Conservation (phyloP, 2,797 vertebrate species). For the Psittacula derbiana region DNA sequence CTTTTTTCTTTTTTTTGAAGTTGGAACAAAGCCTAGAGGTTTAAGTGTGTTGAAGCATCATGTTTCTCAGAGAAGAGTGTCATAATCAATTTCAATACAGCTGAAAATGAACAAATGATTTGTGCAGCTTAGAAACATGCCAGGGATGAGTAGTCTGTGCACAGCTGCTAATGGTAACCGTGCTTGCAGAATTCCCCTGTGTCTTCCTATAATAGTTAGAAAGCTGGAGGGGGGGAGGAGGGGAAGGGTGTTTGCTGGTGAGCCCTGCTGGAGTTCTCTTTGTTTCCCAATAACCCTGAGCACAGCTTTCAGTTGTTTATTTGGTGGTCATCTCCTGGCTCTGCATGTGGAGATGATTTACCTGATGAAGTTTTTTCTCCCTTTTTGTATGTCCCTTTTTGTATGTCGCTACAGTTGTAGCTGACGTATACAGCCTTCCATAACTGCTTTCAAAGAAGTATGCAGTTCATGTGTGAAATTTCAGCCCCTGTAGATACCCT, state of each 20-base stretch:
- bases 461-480: not conserved
- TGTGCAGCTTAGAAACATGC: not conserved
- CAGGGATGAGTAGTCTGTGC: not conserved
- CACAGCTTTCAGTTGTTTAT: not conserved
- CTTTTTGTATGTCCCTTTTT: not conserved
- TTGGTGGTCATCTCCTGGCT: not conserved
- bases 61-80: not conserved
- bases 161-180: not conserved
- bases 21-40: not conserved
- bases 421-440: not conserved
- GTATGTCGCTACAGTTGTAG: not conserved
- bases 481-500: not conserved
- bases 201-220: not conserved
- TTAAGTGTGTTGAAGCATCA: not conserved
- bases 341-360: not conserved
- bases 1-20: not conserved
- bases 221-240: not conserved
- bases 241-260: not conserved
- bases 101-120: not conserved
- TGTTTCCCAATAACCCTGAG: not conserved
- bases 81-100: not conserved
- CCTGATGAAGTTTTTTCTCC: not conserved
- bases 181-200: not conserved
- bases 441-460: not conserved
- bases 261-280: not conserved